Conservation (phyloP, 2,888 invertebrate genomes). For the Orthosia incerta region DNA sequence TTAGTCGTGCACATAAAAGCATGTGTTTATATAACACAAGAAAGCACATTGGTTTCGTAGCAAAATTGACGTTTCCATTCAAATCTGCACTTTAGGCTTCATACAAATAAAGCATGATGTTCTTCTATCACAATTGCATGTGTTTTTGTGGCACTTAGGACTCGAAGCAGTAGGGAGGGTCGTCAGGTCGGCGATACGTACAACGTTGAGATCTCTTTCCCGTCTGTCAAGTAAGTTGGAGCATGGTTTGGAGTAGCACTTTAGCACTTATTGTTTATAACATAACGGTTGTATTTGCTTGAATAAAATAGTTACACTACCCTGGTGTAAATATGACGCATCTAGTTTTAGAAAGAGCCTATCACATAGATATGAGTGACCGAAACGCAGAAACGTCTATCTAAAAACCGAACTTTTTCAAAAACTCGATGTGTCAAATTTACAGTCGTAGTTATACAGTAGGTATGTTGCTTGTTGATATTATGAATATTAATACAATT, state of each 20-base stretch:
- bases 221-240: slow-evolving; percentile 96
- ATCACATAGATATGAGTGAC: not conserved
- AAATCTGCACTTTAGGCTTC: slow-evolving; percentile 70
- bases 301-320: slow-evolving; percentile 42
- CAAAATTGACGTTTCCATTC: slow-evolving; percentile 47
- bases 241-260: slow-evolving; percentile 77
- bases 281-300: slow-evolving; percentile 40
- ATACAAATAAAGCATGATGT: slow-evolving; percentile 77
- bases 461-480: slow-evolving; percentile 41
- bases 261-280: slow-evolving; percentile 68
- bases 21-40: slow-evolving; percentile 70
- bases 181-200: slow-evolving; percentile 97
- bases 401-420: not conserved
- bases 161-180: slow-evolving; percentile 93
- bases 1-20: slow-evolving; percentile 70
- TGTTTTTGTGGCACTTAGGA: slow-evolving; percentile 92
- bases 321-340: slow-evolving; percentile 2
- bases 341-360: not conserved
- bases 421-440: not conserved
- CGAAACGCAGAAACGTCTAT: not conserved
- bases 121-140: slow-evolving; percentile 89
- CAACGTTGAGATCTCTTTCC: slow-evolving; percentile 97
- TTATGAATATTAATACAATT: not conserved
- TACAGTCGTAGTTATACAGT: not conserved
- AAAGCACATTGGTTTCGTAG: slow-evolving; percentile 53